These are phyloP conservation scores for Drosophila subpulchrella DNA, from an alignment of 1,140 invertebrate species.

Conservation along the genomic window DNA sequence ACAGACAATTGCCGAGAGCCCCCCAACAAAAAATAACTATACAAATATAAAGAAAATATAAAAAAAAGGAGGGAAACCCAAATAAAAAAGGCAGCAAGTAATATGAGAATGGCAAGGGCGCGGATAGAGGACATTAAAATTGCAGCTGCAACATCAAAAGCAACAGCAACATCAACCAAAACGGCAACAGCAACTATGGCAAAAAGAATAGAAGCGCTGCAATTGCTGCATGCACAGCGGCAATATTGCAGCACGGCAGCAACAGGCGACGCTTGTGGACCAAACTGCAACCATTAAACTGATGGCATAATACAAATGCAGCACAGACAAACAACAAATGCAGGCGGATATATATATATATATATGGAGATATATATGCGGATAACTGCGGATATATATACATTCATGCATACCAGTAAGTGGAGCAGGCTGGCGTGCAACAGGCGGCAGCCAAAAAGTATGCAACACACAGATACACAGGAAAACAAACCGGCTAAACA, in stretches of 20 bases:
- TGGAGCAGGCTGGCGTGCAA: conserved; percentile 58
- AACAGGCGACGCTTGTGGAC: conserved; percentile 21
- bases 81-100: conserved; percentile 20
- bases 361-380: conserved; percentile 6
- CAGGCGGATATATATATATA: conserved; percentile 2
- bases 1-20: conserved; percentile 57
- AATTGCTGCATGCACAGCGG: conserved; percentile 23
- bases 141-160: conserved; percentile 44
- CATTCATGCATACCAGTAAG: background rate
- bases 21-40: conserved; percentile 19
- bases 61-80: conserved; percentile 9
- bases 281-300: conserved; percentile 39
- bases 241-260: conserved; percentile 27
- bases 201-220: conserved; percentile 30
- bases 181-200: conserved; percentile 23
- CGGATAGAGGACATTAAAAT: conserved; percentile 56
- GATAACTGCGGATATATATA: conserved; percentile 17
- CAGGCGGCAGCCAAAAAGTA: conserved; percentile 73
- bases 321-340: conserved; percentile 7
- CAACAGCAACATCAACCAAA: conserved; percentile 7
- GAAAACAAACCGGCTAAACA: conserved; percentile 71
- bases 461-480: conserved; percentile 45
- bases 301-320: conserved; percentile 47
- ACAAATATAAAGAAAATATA: conserved; percentile 2
- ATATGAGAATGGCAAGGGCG: conserved; percentile 23